phyloP scores from a whole-genome alignment of 2,797 vertebrate genomes.

The Notolepis coatsorum region DNA sequence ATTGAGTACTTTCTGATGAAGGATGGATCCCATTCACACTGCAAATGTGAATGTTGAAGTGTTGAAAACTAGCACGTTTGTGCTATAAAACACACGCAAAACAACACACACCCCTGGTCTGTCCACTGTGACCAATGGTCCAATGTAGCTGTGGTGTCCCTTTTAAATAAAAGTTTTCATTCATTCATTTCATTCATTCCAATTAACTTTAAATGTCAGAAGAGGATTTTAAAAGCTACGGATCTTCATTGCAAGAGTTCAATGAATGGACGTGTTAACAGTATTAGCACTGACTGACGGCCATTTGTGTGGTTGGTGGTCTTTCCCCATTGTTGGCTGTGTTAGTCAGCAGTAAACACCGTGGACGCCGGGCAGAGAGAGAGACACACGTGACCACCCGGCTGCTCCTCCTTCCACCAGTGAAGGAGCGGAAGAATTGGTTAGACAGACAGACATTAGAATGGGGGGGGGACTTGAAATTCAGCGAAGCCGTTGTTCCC shows the following conservation, averaged over 20 bases:
- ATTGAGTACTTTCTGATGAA: too few species aligned
- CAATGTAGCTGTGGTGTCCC: too few species aligned
- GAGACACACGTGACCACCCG: background rate
- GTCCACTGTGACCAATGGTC: too few species aligned
- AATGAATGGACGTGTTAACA: background rate
- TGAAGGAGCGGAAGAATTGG: conserved; percentile 16
- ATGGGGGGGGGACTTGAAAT: background rate
- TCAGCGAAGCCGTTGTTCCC: background rate
- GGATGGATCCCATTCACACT: too few species aligned
- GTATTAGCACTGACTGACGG: background rate
- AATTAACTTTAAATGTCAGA: too few species aligned
- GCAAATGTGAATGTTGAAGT: too few species aligned
- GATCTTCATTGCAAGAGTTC: background rate
- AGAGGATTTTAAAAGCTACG: too few species aligned
- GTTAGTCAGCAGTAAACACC: background rate
- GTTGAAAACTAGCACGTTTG: too few species aligned
- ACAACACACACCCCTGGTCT: too few species aligned
- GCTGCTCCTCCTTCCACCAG: background rate
- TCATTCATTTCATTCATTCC: too few species aligned
- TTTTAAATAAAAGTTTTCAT: too few species aligned
- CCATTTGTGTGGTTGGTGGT: background rate
- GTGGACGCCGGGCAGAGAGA: background rate
- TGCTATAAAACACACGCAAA: too few species aligned
- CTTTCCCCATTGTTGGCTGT: background rate
- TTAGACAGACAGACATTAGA: background rate